Evolutionary conservation across 2,888 invertebrate species (phyloP).

Genomic region (Paralinhomoeus sp.): DNA sequence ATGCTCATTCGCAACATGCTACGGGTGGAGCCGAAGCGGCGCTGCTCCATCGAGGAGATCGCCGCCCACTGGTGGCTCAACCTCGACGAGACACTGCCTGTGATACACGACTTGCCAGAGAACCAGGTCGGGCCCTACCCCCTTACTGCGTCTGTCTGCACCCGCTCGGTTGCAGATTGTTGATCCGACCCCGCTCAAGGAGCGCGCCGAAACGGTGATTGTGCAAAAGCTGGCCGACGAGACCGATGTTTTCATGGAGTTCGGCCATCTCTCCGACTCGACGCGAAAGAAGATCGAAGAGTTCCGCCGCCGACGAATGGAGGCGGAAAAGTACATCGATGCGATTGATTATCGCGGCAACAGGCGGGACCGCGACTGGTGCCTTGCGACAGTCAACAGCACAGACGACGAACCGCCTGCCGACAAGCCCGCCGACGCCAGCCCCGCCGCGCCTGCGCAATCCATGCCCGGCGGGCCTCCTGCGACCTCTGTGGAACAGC

Average conservation of each 20-base stretch:
- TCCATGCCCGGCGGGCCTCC: no score
- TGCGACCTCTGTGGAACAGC: no score
- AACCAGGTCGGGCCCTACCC: conserved; percentile 15
- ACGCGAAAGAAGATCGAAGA: conserved; percentile 7
- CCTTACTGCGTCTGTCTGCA: not conserved
- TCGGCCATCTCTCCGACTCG: conserved; percentile 14
- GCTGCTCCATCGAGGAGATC: conserved; percentile 77
- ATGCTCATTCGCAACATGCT: conserved; percentile 78
- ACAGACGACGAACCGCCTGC: not conserved
- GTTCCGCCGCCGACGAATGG: conserved; percentile 17
- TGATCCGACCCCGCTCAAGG: conserved; percentile 23
- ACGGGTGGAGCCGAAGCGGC: conserved; percentile 62
- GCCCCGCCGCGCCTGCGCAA: no score
- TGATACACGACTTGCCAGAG: conserved; percentile 24
- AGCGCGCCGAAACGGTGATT: conserved; percentile 22
- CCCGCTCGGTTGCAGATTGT: conserved; percentile 11
- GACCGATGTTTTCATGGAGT: conserved; percentile 26
- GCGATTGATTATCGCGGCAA: conserved; percentile 13
- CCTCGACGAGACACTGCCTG: conserved; percentile 21
- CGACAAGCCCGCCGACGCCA: not conserved
- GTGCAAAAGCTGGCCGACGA: conserved; percentile 24
- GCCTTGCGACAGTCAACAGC: not conserved
- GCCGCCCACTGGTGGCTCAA: conserved; percentile 96
- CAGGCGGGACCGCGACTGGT: not conserved
- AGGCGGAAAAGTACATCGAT: conserved; percentile 23